phyloP scores from a whole-genome alignment of 2,888 invertebrate species.

The Argyra leucocephala region DNA sequence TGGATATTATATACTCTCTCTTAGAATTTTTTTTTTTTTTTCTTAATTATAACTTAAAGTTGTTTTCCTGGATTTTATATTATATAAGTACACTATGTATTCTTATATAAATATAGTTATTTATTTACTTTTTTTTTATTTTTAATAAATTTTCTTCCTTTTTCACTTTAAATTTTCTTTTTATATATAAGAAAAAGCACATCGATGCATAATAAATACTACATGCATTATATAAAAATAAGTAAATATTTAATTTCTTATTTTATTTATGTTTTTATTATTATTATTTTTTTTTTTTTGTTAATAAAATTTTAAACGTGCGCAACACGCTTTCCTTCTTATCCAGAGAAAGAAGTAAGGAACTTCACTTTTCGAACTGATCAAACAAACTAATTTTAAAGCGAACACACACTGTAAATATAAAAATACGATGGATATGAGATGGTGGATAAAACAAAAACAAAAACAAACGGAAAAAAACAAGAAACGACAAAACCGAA shows the following conservation, averaged over 20 bases:
- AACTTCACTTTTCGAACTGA: constrained; percentile 43
- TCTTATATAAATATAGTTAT: too few relatives aligned
- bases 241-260: background rate
- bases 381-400: constrained; percentile 36
- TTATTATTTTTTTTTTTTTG: constrained; percentile 11
- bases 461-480: constrained; percentile 15
- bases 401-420: background rate
- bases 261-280: constrained; percentile 7
- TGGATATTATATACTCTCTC: too few relatives aligned
- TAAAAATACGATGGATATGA: background rate
- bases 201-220: too few relatives aligned
- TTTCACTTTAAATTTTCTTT: too few relatives aligned
- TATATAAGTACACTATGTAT: too few relatives aligned
- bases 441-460: constrained; percentile 7
- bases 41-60: too few relatives aligned
- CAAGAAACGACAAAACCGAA: constrained; percentile 22
- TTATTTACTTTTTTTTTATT: too few relatives aligned
- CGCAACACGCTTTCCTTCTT: constrained; percentile 14
- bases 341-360: constrained; percentile 27
- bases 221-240: background rate
- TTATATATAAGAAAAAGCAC: too few relatives aligned
- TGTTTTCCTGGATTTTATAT: too few relatives aligned
- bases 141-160: too few relatives aligned
- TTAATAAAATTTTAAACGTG: constrained; percentile 4
- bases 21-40: too few relatives aligned